phyloP scores from a whole-genome alignment of 1,140 invertebrate genomes.

The Aricia agestis region DNA sequence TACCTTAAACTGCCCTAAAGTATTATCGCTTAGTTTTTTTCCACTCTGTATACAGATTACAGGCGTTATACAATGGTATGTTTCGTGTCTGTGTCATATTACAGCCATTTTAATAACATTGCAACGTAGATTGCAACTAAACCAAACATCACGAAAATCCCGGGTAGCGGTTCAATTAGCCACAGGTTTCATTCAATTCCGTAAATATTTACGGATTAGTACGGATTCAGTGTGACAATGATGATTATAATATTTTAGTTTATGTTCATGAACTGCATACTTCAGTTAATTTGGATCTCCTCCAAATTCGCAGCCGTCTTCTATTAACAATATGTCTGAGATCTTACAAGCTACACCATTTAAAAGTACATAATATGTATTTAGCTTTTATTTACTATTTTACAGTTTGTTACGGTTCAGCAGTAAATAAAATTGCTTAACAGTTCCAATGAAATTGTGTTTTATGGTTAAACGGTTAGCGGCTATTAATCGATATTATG shows the following conservation, averaged over 20 bases:
- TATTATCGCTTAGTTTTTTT: too few species aligned
- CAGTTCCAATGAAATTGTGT: background rate
- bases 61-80: too few species aligned
- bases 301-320: background rate
- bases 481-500: too few species aligned
- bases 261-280: slow-evolving; percentile 2
- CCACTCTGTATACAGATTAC: too few species aligned
- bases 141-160: too few species aligned
- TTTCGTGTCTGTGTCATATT: too few species aligned
- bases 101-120: too few species aligned
- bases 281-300: slow-evolving; percentile 8
- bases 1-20: too few species aligned
- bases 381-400: background rate
- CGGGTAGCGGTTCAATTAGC: too few species aligned
- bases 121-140: too few species aligned
- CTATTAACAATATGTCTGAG: background rate
- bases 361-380: background rate
- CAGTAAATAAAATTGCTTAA: background rate
- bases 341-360: background rate
- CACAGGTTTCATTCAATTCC: too few species aligned
- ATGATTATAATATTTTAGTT: background rate
- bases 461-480: background rate
- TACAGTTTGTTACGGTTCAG: background rate
- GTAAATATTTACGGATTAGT: too few species aligned
- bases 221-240: background rate